Percentiles rank a stretch among this genome's conserved stretches.
These are phyloP conservation scores for Erpetoichthys calabaricus DNA, from an alignment of 2,797 vertebrate species.

Conservation along the genomic window DNA sequence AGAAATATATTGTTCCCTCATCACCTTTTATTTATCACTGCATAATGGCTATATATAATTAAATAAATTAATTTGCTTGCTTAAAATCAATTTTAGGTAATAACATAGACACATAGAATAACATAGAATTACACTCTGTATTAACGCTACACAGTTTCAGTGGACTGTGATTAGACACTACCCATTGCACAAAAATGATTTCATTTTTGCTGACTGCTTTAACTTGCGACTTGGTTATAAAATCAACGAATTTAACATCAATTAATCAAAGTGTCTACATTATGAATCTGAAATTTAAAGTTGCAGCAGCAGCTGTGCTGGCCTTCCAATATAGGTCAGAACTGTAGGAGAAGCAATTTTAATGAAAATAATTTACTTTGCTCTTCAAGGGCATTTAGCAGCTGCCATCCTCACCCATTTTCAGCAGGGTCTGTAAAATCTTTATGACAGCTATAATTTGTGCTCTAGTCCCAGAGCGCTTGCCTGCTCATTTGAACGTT, in stretches of 20 bases:
- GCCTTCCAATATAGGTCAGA: conserved; percentile 5
- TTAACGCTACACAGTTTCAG: no score
- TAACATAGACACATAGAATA: no score
- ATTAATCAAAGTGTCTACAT: neutral
- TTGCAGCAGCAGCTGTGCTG: neutral
- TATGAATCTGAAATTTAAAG: neutral
- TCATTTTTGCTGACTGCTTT: neutral
- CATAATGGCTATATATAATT: no score
- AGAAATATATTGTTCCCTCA: no score
- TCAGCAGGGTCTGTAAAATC: conserved; percentile 42
- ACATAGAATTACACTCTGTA: no score
- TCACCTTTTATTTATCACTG: no score
- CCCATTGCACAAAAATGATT: neutral
- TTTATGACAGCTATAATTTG: conserved; percentile 51
- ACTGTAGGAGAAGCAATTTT: conserved; percentile 7
- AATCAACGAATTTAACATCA: no score
- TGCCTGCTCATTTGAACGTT: conserved; percentile 22
- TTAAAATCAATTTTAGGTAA: no score
- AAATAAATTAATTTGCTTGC: no score
- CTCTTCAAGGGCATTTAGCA: conserved; percentile 45
- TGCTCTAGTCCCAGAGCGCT: conserved; percentile 32
- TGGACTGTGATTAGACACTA: neutral
- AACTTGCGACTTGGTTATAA: no score
- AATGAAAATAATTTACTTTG: conserved; percentile 19
- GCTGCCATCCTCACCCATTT: conserved; percentile 24